phyloP scores from a whole-genome alignment of 2,888 invertebrate species.

The Tenodera sinensis region DNA sequence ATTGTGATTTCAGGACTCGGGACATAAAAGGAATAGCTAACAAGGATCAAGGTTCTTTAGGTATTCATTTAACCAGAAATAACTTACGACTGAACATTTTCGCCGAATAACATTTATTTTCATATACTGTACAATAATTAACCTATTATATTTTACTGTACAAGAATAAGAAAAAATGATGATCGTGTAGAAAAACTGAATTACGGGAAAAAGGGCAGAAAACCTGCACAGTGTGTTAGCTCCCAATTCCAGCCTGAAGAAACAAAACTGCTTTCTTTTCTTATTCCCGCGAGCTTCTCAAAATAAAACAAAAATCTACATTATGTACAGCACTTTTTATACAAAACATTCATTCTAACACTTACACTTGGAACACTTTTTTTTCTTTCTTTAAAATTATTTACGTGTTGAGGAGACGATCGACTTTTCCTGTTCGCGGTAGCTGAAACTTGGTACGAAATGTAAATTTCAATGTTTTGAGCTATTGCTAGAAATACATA shows the following conservation, averaged over 20 bases:
- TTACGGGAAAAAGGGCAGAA: constrained; percentile 5
- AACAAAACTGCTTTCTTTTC: not conserved
- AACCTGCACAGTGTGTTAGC: constrained; percentile 1
- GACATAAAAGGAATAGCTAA: too few relatives aligned
- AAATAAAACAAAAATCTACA: constrained; percentile 19
- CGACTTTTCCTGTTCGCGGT: not conserved
- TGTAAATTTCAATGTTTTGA: not conserved
- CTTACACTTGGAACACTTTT: not conserved
- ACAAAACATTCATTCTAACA: constrained; percentile 21
- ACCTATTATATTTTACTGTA: constrained; percentile 26
- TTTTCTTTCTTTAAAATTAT: not conserved
- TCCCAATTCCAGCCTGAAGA: not conserved
- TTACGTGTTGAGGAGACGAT: not conserved
- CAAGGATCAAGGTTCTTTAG: not conserved
- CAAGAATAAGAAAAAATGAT: constrained; percentile 26
- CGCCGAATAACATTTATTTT: constrained; percentile 30
- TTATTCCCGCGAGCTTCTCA: not conserved
- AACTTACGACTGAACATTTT: not conserved
- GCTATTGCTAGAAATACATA: not conserved
- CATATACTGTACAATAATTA: constrained; percentile 30
- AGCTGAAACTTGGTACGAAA: not conserved
- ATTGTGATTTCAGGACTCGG: too few relatives aligned
- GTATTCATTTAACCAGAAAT: not conserved
- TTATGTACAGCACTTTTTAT: constrained; percentile 16
- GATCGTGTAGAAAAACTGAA: constrained; percentile 27